Conservation (phyloP, 2,797 vertebrate species). For the Melopsittacus undulatus region DNA sequence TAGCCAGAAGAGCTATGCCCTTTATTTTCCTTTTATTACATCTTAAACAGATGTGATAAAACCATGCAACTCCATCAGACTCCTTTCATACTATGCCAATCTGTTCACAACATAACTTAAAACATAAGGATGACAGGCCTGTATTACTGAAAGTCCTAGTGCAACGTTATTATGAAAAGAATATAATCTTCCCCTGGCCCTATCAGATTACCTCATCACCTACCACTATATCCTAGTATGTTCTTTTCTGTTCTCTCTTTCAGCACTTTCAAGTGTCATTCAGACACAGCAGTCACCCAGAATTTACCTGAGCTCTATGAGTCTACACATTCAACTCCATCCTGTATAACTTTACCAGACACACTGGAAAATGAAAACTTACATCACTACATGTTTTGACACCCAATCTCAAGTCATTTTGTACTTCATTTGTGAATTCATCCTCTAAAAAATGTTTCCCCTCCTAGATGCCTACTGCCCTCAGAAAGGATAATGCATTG, state of each 20-base stretch:
- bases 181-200: background rate
- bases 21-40: slow-evolving; percentile 27
- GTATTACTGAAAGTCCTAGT: background rate
- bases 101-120: slow-evolving; percentile 32
- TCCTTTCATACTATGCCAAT: slow-evolving; percentile 9
- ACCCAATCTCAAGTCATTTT: slow-evolving; percentile 13
- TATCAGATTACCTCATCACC: background rate
- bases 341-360: background rate
- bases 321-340: background rate
- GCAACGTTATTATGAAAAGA: background rate
- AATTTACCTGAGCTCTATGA: slow-evolving; percentile 1
- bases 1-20: background rate
- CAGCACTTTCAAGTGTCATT: background rate
- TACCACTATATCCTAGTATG: background rate
- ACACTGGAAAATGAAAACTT: slow-evolving; percentile 47
- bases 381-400: background rate
- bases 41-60: slow-evolving; percentile 48
- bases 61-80: background rate
- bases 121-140: background rate
- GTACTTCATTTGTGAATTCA: slow-evolving; percentile 56
- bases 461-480: slow-evolving; percentile 71
- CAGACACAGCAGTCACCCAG: background rate
- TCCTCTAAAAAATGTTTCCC: slow-evolving; percentile 23
- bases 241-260: background rate
- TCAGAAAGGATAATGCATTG: slow-evolving; percentile 82